Percentiles rank a stretch among this genome's conserved stretches.
phyloP scores from a whole-genome alignment of 2,888 invertebrate genomes.

The Protonemura montana region DNA sequence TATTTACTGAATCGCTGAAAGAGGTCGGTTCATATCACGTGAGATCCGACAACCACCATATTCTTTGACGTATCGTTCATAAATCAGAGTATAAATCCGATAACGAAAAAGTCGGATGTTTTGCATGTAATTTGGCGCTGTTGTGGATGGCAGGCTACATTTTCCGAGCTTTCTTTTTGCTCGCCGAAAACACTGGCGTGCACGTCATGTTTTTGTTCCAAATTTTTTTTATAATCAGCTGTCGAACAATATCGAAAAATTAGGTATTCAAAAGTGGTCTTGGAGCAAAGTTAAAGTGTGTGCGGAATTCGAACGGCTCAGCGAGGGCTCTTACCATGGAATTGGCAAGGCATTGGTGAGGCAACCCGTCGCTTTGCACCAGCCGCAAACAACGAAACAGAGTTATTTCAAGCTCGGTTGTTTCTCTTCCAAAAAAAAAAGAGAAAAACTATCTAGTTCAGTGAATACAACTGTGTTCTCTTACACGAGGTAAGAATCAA shows the following conservation, averaged over 20 bases:
- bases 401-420: slow-evolving; percentile 32
- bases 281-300: slow-evolving; percentile 17
- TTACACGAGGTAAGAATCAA: neutral
- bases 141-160: neutral
- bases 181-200: neutral
- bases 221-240: slow-evolving; percentile 3
- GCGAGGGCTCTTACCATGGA: neutral
- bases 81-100: neutral
- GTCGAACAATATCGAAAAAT: slow-evolving; percentile 12
- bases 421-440: slow-evolving; percentile 16
- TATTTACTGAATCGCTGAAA: neutral
- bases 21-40: neutral
- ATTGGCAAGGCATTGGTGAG: neutral
- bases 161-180: neutral
- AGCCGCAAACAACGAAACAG: slow-evolving; percentile 14
- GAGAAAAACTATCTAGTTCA: slow-evolving; percentile 17
- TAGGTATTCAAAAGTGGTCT: slow-evolving; percentile 23
- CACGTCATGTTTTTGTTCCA: slow-evolving; percentile 1
- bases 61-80: neutral
- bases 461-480: slow-evolving; percentile 7
- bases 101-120: neutral
- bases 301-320: neutral
- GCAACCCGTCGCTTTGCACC: neutral
- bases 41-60: neutral
- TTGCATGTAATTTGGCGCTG: neutral